These are phyloP conservation scores for Venustaconcha ellipsiformis DNA, from an alignment of 1,140 invertebrate species.

Conservation along the genomic window DNA sequence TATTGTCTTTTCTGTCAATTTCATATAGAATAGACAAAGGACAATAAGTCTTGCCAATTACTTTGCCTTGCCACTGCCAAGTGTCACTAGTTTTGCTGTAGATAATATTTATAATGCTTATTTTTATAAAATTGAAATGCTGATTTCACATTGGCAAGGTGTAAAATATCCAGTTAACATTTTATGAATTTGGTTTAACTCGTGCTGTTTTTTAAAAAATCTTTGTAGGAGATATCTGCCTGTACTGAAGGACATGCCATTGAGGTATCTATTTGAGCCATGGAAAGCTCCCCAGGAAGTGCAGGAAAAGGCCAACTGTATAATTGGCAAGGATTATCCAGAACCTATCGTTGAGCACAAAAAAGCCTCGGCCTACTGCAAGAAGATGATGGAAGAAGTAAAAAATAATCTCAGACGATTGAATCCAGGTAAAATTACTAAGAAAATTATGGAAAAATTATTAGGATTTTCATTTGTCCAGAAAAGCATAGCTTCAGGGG, in stretches of 20 bases:
- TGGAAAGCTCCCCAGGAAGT: constrained; percentile 70
- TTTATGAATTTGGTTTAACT: not conserved
- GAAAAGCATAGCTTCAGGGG: not conserved
- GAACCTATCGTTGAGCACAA: constrained; percentile 69
- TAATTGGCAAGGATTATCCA: constrained; percentile 71
- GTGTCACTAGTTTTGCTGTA: no score
- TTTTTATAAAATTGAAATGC: not conserved
- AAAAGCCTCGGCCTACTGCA: constrained; percentile 61
- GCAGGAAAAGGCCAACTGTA: constrained; percentile 68
- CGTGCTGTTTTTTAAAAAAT: constrained; percentile 2
- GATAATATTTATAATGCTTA: no score
- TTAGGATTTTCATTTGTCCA: not conserved
- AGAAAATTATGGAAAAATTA: not conserved
- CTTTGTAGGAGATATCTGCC: constrained; percentile 68
- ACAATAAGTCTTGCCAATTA: no score
- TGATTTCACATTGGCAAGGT: no score
- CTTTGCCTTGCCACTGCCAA: no score
- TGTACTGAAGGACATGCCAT: constrained; percentile 67
- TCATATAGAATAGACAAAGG: no score
- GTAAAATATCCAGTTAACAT: no score
- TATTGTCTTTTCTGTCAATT: no score
- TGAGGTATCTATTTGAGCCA: constrained; percentile 71
- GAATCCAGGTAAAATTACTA: constrained; percentile 13
- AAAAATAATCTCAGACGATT: constrained; percentile 33
- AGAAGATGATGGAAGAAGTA: constrained; percentile 53